phyloP scores from a whole-genome alignment of 2,797 vertebrate genomes.

The Sebastes iracundus region DNA sequence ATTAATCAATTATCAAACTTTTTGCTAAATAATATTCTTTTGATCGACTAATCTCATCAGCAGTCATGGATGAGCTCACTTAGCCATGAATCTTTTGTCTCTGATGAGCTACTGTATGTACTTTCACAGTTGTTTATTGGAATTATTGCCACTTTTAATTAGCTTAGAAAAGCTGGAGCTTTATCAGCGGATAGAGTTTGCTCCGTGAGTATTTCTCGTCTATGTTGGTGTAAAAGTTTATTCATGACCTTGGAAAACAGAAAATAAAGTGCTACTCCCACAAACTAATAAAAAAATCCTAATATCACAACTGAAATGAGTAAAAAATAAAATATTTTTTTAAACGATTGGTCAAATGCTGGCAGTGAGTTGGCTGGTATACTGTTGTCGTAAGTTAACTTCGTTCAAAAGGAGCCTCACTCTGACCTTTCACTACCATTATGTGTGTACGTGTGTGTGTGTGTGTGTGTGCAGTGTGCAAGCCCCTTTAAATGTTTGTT shows the following conservation, averaged over 20 bases:
- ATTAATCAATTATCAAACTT: too few species aligned
- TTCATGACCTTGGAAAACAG: too few species aligned
- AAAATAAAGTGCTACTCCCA: background rate
- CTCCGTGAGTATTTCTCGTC: too few species aligned
- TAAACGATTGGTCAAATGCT: background rate
- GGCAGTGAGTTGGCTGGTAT: background rate
- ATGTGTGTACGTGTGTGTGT: background rate
- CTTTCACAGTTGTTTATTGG: background rate
- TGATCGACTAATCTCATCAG: too few species aligned
- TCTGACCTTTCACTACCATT: conserved; percentile 40
- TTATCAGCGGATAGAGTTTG: background rate
- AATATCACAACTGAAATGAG: background rate
- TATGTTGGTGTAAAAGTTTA: too few species aligned
- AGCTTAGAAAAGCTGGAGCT: background rate
- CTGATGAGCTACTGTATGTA: background rate
- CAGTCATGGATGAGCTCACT: too few species aligned
- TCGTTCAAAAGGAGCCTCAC: background rate
- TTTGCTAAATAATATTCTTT: accelerated
- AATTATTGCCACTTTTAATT: background rate
- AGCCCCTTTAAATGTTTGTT: background rate
- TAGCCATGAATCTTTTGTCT: too few species aligned
- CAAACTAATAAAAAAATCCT: background rate
- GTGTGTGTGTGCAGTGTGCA: background rate
- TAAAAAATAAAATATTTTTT: background rate
- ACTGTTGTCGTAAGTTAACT: background rate